Percentiles rank a stretch among this genome's conserved stretches.
Conservation (phyloP, 2,797 vertebrate species). For the Lagodon rhomboides region DNA sequence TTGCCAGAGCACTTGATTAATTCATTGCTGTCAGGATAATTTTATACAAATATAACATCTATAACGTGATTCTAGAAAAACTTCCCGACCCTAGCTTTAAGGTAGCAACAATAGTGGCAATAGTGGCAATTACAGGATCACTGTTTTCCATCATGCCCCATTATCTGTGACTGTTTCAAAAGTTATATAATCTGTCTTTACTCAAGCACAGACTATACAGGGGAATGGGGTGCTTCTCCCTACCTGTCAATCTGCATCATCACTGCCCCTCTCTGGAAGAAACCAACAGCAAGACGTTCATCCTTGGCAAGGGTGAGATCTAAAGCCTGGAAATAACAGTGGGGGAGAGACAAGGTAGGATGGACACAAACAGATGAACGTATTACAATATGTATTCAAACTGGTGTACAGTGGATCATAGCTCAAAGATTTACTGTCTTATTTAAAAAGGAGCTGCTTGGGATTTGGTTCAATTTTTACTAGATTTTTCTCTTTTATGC, state of each 20-base stretch:
- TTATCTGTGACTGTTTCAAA: background rate
- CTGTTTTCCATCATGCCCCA: background rate
- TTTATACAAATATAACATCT: no score
- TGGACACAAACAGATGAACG: background rate
- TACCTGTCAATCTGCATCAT: slow-evolving; percentile 87
- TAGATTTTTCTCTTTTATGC: background rate
- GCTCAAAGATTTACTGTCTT: background rate
- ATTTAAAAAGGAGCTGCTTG: background rate
- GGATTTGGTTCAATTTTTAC: background rate
- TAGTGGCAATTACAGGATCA: background rate
- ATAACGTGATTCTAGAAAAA: no score
- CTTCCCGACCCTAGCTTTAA: no score
- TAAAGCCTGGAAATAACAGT: slow-evolving; percentile 85
- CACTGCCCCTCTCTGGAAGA: slow-evolving; percentile 91
- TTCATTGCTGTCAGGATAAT: no score
- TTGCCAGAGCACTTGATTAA: no score
- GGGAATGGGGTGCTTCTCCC: slow-evolving; percentile 7
- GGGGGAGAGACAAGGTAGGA: background rate
- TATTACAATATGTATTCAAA: background rate
- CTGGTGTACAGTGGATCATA: background rate
- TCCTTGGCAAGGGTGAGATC: slow-evolving; percentile 88
- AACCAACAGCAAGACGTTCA: slow-evolving; percentile 89
- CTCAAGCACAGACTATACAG: background rate
- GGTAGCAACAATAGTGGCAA: background rate
- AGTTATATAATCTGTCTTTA: background rate